Evolutionary conservation across 2,888 invertebrate genomes (phyloP).

Genomic region (Brachynemurus nebulosus): DNA sequence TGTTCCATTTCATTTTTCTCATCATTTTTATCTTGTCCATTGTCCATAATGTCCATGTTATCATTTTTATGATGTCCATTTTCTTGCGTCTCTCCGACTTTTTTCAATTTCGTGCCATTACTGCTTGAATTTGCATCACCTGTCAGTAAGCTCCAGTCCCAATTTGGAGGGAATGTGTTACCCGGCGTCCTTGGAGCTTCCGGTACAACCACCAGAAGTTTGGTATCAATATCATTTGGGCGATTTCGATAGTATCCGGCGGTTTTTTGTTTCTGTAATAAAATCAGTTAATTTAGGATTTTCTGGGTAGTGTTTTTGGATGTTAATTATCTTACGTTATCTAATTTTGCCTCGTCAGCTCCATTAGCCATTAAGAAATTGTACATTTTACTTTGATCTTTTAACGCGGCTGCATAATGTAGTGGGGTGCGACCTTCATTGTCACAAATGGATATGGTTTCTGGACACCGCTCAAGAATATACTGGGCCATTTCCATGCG

Average conservation of each 20-base stretch:
- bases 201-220: conserved; percentile 53
- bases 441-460: conserved; percentile 55
- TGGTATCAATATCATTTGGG: conserved; percentile 62
- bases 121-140: neutral
- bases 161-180: conserved; percentile 49
- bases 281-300: neutral
- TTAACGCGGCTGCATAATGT: conserved; percentile 73
- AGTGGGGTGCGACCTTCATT: conserved; percentile 75
- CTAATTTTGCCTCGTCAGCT: conserved; percentile 68
- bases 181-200: conserved; percentile 70
- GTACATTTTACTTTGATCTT: conserved; percentile 65
- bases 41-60: conserved; percentile 8
- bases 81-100: conserved; percentile 7
- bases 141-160: conserved; percentile 58
- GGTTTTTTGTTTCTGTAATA: conserved; percentile 64
- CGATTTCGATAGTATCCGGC: conserved; percentile 66
- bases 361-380: conserved; percentile 66
- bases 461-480: conserved; percentile 53
- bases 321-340: conserved; percentile 50
- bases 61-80: conserved; percentile 8
- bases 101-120: too few species aligned
- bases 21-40: conserved; percentile 1
- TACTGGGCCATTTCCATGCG: conserved; percentile 60
- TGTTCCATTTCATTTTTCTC: conserved; percentile 5
- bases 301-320: neutral